phyloP scores from a whole-genome alignment of 2,797 vertebrate species.

The Zenarchopterus dispar region DNA sequence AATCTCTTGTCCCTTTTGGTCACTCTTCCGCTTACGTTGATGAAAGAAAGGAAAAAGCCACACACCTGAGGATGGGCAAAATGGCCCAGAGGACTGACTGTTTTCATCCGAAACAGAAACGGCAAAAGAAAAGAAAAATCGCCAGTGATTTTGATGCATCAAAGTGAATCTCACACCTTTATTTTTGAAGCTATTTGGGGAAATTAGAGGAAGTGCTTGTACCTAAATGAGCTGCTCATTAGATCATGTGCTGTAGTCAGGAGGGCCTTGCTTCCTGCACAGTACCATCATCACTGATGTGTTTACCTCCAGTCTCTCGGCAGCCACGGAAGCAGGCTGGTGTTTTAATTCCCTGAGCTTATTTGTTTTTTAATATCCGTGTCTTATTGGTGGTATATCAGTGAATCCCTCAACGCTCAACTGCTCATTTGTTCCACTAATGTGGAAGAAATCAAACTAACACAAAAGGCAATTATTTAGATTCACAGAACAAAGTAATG shows the following conservation, averaged over 20 bases:
- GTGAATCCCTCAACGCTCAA: too few relatives aligned
- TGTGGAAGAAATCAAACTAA: too few relatives aligned
- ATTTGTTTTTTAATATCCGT: background rate
- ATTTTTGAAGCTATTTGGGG: conserved; percentile 10
- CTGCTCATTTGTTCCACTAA: too few relatives aligned
- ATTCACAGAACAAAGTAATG: too few relatives aligned
- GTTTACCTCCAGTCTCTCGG: conserved; percentile 9
- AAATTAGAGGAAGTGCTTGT: conserved; percentile 25
- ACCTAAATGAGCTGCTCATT: conserved; percentile 11
- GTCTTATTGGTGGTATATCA: background rate
- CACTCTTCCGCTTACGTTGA: conserved; percentile 10
- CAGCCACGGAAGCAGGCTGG: background rate
- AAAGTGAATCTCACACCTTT: background rate
- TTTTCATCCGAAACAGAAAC: background rate
- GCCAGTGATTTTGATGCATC: background rate
- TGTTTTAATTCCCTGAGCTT: conserved; percentile 6
- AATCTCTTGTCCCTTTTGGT: conserved; percentile 30
- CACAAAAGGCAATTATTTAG: too few relatives aligned
- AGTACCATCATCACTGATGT: conserved; percentile 16
- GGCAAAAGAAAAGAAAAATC: too few relatives aligned
- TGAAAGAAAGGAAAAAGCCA: conserved; percentile 6
- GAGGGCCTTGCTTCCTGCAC: conserved; percentile 1
- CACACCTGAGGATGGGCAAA: background rate
- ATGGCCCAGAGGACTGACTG: fast-evolving
- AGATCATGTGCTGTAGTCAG: background rate